phyloP scores from a whole-genome alignment of 2,797 vertebrate genomes.

The Thamnophis elegans region DNA sequence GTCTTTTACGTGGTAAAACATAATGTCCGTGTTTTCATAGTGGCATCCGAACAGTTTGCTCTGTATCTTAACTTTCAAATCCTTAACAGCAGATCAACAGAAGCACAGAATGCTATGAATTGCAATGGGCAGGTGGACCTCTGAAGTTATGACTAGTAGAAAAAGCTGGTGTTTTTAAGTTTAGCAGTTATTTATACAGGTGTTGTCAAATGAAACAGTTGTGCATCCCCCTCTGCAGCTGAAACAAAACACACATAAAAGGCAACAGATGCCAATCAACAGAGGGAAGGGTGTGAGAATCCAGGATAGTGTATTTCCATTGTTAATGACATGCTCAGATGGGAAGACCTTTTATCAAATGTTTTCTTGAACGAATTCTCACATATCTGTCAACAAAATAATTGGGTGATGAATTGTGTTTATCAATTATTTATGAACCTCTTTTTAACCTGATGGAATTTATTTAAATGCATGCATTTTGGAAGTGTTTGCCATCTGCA shows the following conservation, averaged over 20 bases:
- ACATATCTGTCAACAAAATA: conserved; percentile 20
- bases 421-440: neutral
- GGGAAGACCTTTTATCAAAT: neutral
- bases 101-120: neutral
- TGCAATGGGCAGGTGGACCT: neutral
- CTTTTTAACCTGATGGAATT: neutral
- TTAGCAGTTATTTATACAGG: neutral
- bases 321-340: conserved; percentile 8
- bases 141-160: neutral
- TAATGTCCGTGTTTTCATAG: neutral
- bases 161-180: neutral
- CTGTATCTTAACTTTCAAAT: neutral
- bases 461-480: neutral
- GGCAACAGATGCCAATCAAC: neutral
- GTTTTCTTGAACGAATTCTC: conserved; percentile 23
- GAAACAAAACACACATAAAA: neutral
- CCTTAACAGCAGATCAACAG: neutral
- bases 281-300: neutral
- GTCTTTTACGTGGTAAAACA: neutral
- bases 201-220: neutral
- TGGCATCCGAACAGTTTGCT: neutral
- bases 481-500: neutral
- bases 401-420: neutral
- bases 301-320: neutral
- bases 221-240: neutral